phyloP scores from a whole-genome alignment of 2,113 vertebrate species.

The Dicaeum eximium region DNA sequence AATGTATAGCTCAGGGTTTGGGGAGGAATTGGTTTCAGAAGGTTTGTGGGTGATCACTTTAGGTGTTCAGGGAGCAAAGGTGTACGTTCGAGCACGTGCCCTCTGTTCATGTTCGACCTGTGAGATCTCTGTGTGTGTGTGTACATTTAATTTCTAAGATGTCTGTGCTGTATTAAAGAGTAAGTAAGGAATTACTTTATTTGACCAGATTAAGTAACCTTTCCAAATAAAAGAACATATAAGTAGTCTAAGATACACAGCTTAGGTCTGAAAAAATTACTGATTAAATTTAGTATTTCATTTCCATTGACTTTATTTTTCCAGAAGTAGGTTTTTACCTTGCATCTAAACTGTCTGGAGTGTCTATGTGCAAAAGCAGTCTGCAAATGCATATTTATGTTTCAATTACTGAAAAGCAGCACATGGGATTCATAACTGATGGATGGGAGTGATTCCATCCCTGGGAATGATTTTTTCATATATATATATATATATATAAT shows the following conservation, averaged over 20 bases:
- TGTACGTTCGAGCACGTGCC: fast-evolving
- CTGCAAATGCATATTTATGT: not conserved
- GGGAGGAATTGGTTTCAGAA: not conserved
- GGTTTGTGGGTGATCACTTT: not conserved
- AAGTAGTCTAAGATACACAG: not conserved
- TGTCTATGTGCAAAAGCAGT: not conserved
- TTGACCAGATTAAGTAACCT: not conserved
- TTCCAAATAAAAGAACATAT: not conserved
- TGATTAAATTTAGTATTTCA: not conserved
- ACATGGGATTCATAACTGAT: not conserved
- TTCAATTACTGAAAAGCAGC: not conserved
- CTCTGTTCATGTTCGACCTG: not conserved
- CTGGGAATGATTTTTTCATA: not conserved
- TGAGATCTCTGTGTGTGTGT: not conserved
- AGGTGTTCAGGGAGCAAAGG: not conserved
- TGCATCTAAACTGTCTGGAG: not conserved
- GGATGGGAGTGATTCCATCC: not conserved
- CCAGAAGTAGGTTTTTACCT: not conserved
- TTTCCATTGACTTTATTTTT: not conserved
- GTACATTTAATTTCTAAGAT: not conserved
- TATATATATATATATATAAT: not conserved
- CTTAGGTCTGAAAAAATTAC: not conserved
- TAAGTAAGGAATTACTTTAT: not conserved
- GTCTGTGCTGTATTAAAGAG: not conserved
- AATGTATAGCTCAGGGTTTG: not conserved